Percentiles rank a stretch among this genome's conserved stretches.
Evolutionary conservation across 23 tunicate genomes (phyloP).

Genomic region (Phallusia fumigata): DNA sequence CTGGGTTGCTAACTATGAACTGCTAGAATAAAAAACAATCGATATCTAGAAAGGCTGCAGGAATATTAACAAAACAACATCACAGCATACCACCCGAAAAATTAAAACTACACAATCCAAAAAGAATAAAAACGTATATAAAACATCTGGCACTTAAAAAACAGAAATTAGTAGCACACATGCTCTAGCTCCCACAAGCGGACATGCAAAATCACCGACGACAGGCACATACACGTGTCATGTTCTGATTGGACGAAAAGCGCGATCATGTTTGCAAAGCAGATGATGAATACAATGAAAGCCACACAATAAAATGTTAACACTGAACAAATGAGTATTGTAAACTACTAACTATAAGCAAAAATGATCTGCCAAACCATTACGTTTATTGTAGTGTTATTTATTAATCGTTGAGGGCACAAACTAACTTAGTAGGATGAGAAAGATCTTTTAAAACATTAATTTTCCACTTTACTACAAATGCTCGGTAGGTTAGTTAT

Average conservation of each 20-base stretch:
- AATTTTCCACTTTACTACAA: not conserved
- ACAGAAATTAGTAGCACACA: slow-evolving; percentile 7
- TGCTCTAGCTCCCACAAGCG: slow-evolving; percentile 12
- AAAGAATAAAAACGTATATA: no score
- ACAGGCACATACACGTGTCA: not conserved
- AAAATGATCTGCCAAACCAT: no score
- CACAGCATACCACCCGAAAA: no score
- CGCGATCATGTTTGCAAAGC: not conserved
- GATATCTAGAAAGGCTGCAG: no score
- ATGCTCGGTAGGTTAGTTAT: not conserved
- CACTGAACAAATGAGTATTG: not conserved
- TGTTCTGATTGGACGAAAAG: not conserved
- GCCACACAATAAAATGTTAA: not conserved
- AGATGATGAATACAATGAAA: not conserved
- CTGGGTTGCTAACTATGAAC: no score
- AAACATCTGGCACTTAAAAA: not conserved
- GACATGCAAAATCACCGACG: slow-evolving; percentile 11
- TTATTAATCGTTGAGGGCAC: not conserved
- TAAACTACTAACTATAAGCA: no score
- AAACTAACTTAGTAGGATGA: not conserved
- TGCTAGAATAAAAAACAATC: no score
- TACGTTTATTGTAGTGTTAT: no score
- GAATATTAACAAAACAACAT: no score
- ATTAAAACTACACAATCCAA: no score
- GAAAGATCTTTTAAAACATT: not conserved